These are phyloP conservation scores for Hirtodrosophila histrioides DNA, from an alignment of 2,888 invertebrate genomes.

Conservation along the genomic window DNA sequence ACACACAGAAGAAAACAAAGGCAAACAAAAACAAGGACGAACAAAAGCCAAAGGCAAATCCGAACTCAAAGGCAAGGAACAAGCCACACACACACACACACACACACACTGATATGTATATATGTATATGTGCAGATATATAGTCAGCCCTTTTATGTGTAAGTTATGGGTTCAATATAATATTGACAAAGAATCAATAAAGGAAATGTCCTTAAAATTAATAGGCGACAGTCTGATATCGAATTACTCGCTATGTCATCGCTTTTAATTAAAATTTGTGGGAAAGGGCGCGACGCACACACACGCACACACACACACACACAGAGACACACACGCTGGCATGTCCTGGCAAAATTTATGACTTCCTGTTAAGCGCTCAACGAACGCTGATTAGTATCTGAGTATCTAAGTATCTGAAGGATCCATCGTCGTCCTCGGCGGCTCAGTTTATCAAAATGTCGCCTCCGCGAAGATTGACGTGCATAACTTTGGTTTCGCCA, in stretches of 20 bases:
- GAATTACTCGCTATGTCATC: constrained; percentile 83
- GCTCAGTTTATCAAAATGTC: constrained; percentile 76
- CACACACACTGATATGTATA: constrained; percentile 4
- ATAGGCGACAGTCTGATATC: constrained; percentile 82
- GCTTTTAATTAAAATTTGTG: constrained; percentile 83
- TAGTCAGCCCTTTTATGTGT: constrained; percentile 72
- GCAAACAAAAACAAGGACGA: constrained; percentile 37
- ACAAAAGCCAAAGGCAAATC: constrained; percentile 47
- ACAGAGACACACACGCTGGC: constrained; percentile 24
- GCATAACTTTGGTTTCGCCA: constrained; percentile 49
- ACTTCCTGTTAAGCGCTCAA: constrained; percentile 71
- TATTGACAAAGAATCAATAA: constrained; percentile 81
- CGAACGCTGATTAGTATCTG: constrained; percentile 76
- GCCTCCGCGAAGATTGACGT: constrained; percentile 72
- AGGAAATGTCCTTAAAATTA: constrained; percentile 81
- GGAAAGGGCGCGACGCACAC: constrained; percentile 64
- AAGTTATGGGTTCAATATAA: constrained; percentile 79
- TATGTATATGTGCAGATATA: constrained; percentile 1
- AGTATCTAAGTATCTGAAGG: constrained; percentile 59
- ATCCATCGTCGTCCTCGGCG: constrained; percentile 39
- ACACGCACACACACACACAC: constrained; percentile 20
- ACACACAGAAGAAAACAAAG: constrained; percentile 38
- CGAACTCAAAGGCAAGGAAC: constrained; percentile 49
- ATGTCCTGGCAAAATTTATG: constrained; percentile 70
- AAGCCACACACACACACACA: constrained; percentile 28